Base-by-base conservation (phyloP, 2,797 vertebrate species). In the Paratrypauchen microcephalus region DNA sequence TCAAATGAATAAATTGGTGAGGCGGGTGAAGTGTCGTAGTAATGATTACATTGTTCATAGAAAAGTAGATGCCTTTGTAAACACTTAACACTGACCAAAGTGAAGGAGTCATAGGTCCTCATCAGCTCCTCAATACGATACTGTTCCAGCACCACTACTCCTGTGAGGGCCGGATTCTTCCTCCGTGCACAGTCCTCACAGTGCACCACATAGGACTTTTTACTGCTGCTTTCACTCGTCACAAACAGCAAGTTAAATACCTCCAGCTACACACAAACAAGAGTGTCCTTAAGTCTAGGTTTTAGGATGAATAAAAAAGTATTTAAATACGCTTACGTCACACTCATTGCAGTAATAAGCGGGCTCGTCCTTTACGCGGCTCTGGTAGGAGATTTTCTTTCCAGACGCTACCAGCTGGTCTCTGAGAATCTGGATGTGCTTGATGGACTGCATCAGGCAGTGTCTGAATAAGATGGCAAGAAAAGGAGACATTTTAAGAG, bases 281-380 rank as follows among this genome's bases (percentile, higher is more conserved):
- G 19, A 47, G 13, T 48, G 12, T 36, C 36, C 5, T 13, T 6
- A 15, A n/a, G 12, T 47, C n/a, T 2, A 64, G 18, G 6, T 47
- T 47, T 18, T 50, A 36, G 26, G 50, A 50, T 30, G 18, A 8
- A 30, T 50, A 1, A n/a, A 50, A 65, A 6, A 24, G 39, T 21
- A 0, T n/a, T 5, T 5, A 7, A 41, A 50, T 45, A 9, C 61
- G 91, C 86, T 92, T 88, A 99, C 98, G 87, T 99, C 98, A 89
- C 98, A 99, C 84, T 99, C 95, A 83, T 95, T 99, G 94, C 98
- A 99, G 88, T 99, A 99, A 93, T 98, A 97, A 69, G 98, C 97
- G 32, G 97, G 96, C 88, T 99, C 98, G 24, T 99, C 97, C 91
- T 97, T 98, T 95, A 99, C 83, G 86, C 93, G 92, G 56, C 93